Conservation (phyloP, 2,888 invertebrate species). For the Leucozona laternaria region DNA sequence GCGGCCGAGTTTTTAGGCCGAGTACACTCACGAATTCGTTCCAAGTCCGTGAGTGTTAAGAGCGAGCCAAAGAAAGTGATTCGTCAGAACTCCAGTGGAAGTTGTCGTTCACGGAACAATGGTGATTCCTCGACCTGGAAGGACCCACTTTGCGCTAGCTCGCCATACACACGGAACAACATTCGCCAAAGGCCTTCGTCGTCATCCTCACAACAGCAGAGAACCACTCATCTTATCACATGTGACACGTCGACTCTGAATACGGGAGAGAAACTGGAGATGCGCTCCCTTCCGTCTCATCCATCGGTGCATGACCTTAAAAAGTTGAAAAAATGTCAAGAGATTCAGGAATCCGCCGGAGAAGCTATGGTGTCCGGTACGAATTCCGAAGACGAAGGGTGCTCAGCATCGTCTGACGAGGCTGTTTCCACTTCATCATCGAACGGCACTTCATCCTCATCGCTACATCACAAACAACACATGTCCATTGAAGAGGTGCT, state of each 20-base stretch:
- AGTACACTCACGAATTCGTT: constrained; percentile 83
- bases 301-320: constrained; percentile 81
- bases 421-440: constrained; percentile 84
- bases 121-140: constrained; percentile 76
- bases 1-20: constrained; percentile 79
- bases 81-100: constrained; percentile 76
- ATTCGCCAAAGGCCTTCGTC: constrained; percentile 58
- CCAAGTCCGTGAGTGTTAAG: constrained; percentile 83
- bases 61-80: constrained; percentile 77
- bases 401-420: constrained; percentile 84
- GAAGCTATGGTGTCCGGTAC: constrained; percentile 88
- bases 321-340: constrained; percentile 82
- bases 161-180: constrained; percentile 77
- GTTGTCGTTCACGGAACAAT: constrained; percentile 73
- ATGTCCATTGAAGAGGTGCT: constrained; percentile 81
- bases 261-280: constrained; percentile 79
- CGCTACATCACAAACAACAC: constrained; percentile 79
- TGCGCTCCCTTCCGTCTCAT: constrained; percentile 79
- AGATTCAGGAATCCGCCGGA: constrained; percentile 87
- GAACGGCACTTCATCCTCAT: constrained; percentile 83
- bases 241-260: constrained; percentile 81
- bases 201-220: constrained; percentile 61
- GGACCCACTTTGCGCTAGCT: constrained; percentile 77
- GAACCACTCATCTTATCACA: constrained; percentile 80
- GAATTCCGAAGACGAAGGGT: constrained; percentile 86